Conservation (phyloP, 2,888 invertebrate genomes). For the Drosophila kuntzei region DNA sequence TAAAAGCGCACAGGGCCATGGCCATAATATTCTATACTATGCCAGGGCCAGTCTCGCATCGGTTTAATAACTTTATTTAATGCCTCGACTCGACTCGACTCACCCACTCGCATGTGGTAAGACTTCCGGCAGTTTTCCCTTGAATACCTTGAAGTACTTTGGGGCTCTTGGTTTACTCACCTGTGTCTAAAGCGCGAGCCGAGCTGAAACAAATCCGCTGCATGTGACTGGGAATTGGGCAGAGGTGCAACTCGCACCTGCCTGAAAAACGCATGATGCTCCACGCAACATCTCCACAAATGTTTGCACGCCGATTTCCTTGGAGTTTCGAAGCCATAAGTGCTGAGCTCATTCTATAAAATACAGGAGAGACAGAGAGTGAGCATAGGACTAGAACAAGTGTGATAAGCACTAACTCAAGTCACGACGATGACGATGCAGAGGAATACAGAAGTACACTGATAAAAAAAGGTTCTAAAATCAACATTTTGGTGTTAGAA, state of each 20-base stretch:
- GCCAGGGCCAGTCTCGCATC: conserved; percentile 12
- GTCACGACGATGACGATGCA: conserved; percentile 35
- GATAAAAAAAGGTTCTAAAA: too few species aligned
- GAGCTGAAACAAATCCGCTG: conserved; percentile 91
- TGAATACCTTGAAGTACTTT: conserved; percentile 17
- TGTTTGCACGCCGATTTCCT: conserved; percentile 97
- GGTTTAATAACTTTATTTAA: conserved; percentile 64
- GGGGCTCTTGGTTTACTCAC: conserved; percentile 84
- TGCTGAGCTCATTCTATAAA: conserved; percentile 94
- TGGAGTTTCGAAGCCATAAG: conserved; percentile 98
- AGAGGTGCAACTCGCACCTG: conserved; percentile 92
- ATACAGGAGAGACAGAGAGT: not conserved
- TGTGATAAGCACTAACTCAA: conserved; percentile 69
- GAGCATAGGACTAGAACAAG: conserved; percentile 36
- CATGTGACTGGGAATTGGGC: conserved; percentile 86
- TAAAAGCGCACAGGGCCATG: conserved; percentile 16
- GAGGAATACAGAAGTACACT: conserved; percentile 1
- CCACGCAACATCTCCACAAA: conserved; percentile 97
- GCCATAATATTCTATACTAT: conserved; percentile 21
- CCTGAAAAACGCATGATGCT: conserved; percentile 97
- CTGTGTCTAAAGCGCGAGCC: conserved; percentile 93
- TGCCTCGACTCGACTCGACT: conserved; percentile 11
- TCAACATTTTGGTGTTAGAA: too few species aligned
- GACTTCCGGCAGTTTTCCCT: conserved; percentile 62
- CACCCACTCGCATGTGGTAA: conserved; percentile 57